Base-by-base conservation (phyloP, 2,113 vertebrate species). In the Tachycineta bicolor region DNA sequence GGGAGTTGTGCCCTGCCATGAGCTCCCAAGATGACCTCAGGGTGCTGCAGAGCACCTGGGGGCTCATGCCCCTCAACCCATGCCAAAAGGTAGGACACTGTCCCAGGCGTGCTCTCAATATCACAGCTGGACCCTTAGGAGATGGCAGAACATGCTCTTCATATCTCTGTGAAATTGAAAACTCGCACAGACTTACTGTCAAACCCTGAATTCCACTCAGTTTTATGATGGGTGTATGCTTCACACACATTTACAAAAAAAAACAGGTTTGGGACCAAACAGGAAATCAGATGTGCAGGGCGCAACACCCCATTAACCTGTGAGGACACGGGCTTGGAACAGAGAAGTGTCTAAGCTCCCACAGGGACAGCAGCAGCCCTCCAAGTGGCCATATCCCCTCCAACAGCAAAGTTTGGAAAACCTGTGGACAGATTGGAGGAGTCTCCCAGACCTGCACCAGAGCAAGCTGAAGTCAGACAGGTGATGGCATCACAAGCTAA, bases 41-140 rank as follows among this genome's bases (percentile, higher is more conserved):
- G 68, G 2, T 67, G 37, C 62, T 80, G 47, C 2, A 3, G 12
- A 6, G 6, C 18, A 25, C 5, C 5, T 14, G 37, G 9, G n/a
- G 14, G 6, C 6, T 83, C 2, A 1, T 1, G 1, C 4, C 11
- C 12, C 13, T 5, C 5, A 3, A 43, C 8, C 12, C 7, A 2
- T 39, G 6, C 12, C 34, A 12, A 16, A 11, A 8, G 13, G 5
- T 11, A 44, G 24, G 8, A 15, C 31, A 70, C 24, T 33, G 19
- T 53, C 23, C 63, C 33, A 5, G 24, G 24, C 0, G 0, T 2
- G 4, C 8, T 52, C 31, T 77, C 49, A 65, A 3, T 24, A 18
- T 44, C 14, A 8, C 26, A 43, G 50, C 39, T 74, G 34, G 18
- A 83, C 12, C 10, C 1, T 15, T 25, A 70, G 44, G 37, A 70